phyloP scores from a whole-genome alignment of 2,888 invertebrate genomes.

The Erebia palarica region DNA sequence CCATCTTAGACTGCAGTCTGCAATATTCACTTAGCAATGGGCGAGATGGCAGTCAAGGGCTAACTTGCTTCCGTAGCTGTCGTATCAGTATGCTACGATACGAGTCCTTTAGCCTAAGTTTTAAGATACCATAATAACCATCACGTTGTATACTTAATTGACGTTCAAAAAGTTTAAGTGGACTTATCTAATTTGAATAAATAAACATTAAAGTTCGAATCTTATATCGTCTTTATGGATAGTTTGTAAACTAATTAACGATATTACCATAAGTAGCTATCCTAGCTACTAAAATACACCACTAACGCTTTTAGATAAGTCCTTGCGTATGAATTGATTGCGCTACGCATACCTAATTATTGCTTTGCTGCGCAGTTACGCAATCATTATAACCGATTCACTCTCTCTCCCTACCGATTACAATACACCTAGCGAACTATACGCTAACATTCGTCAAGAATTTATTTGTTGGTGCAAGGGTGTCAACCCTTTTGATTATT shows the following conservation, averaged over 20 bases:
- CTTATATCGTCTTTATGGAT: too few relatives aligned
- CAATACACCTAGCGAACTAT: slow-evolving; percentile 30
- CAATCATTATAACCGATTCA: slow-evolving; percentile 41
- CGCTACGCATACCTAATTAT: slow-evolving; percentile 39
- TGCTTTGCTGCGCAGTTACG: slow-evolving; percentile 39
- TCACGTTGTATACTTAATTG: too few relatives aligned
- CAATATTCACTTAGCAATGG: too few relatives aligned
- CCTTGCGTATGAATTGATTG: slow-evolving; percentile 26
- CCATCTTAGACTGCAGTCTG: too few relatives aligned
- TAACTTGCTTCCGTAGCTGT: too few relatives aligned
- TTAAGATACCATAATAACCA: too few relatives aligned
- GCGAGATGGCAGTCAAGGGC: too few relatives aligned
- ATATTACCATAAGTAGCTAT: neutral
- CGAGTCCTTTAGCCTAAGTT: too few relatives aligned
- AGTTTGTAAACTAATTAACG: neutral
- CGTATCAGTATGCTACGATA: too few relatives aligned
- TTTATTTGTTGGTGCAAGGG: slow-evolving; percentile 14
- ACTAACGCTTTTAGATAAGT: slow-evolving; percentile 12
- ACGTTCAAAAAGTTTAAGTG: too few relatives aligned
- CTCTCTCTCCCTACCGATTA: slow-evolving; percentile 38
- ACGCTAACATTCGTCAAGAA: slow-evolving; percentile 32
- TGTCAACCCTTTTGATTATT: neutral
- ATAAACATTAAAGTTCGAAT: too few relatives aligned
- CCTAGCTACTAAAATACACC: neutral
- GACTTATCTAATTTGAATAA: too few relatives aligned